phyloP scores from a whole-genome alignment of 2,113 vertebrate species.

The Tursiops truncatus region DNA sequence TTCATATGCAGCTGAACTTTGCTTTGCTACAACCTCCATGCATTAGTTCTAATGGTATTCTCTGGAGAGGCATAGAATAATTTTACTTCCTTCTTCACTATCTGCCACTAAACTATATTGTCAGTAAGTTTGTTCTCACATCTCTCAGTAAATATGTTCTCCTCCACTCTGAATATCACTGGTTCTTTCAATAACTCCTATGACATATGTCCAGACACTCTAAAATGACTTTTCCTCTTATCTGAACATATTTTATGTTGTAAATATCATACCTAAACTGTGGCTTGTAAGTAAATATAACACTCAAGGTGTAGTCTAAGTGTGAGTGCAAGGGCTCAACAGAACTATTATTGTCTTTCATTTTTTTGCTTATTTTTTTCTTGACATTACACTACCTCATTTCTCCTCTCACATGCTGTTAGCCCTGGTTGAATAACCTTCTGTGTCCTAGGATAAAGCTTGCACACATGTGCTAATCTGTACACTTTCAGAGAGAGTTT shows the following conservation, averaged over 20 bases:
- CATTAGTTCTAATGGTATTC: not conserved
- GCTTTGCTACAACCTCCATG: not conserved
- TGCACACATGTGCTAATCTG: not conserved
- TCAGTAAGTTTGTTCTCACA: not conserved
- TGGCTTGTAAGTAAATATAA: not conserved
- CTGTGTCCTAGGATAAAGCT: not conserved
- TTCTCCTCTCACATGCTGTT: not conserved
- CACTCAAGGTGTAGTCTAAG: not conserved
- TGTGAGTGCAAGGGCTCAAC: not conserved
- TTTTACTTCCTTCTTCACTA: not conserved
- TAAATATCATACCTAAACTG: not conserved
- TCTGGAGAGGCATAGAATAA: not conserved
- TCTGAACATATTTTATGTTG: not conserved
- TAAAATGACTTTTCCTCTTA: not conserved
- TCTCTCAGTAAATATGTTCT: not conserved
- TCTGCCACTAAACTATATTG: not conserved
- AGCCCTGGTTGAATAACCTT: not conserved
- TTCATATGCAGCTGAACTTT: not conserved
- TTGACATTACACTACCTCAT: not conserved
- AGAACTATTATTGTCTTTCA: not conserved
- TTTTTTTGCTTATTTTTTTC: not conserved
- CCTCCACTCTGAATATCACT: not conserved
- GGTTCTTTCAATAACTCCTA: not conserved
- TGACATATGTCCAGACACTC: not conserved
- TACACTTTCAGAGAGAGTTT: not conserved